A percentile compares a stretch with the other conserved stretches of the same genome.
These are phyloP conservation scores for Seriola dumerili DNA, from an alignment of 2,113 vertebrate genomes.

Conservation along the genomic window DNA sequence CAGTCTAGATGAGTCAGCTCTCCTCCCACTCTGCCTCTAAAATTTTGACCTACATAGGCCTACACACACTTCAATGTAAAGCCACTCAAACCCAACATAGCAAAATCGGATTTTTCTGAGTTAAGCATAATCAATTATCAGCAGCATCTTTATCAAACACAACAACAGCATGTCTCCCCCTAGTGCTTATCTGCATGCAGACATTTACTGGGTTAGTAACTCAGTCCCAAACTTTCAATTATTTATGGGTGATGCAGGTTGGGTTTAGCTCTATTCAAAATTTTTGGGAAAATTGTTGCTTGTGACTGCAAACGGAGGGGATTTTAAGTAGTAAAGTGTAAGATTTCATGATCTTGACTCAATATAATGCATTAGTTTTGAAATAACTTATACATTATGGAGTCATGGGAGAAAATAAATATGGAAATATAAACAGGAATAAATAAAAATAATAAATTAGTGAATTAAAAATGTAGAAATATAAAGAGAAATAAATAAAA, in stretches of 20 bases:
- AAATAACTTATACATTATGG: neutral
- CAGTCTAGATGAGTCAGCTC: constrained; percentile 21
- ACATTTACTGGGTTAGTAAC: constrained; percentile 10
- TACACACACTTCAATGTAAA: neutral
- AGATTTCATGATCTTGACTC: neutral
- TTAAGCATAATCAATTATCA: constrained; percentile 54
- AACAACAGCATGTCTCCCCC: constrained; percentile 67
- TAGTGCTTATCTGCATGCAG: constrained; percentile 58
- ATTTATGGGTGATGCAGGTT: neutral
- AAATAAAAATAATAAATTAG: no score
- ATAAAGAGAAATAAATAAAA: no score
- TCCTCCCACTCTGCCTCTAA: constrained; percentile 25
- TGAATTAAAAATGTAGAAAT: no score
- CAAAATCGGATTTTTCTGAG: neutral
- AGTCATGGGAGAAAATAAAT: no score
- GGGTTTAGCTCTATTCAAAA: neutral
- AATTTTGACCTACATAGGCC: constrained; percentile 34
- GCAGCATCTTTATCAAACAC: constrained; percentile 49
- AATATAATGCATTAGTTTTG: neutral
- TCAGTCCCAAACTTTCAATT: constrained; percentile 14
- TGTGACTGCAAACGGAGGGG: neutral
- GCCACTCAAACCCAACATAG: neutral
- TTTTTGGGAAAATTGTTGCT: neutral
- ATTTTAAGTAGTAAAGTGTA: no score
- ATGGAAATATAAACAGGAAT: no score